Percentiles rank a stretch among this genome's conserved stretches.
Evolutionary conservation across 2,113 vertebrate species (phyloP).

Genomic region (Chaetodon auriga): DNA sequence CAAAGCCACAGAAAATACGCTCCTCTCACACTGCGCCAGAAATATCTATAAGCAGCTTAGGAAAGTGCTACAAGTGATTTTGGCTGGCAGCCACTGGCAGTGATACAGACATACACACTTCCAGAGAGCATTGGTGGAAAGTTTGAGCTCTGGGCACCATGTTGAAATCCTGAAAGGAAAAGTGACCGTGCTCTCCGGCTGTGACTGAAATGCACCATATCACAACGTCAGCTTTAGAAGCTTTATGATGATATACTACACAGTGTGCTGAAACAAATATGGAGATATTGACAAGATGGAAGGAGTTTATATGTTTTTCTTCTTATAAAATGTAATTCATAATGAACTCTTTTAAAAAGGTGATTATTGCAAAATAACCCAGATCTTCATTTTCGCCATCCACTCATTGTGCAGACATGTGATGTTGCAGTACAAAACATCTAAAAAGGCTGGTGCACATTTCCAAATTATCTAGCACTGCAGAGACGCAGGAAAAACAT

Average conservation of each 20-base stretch:
- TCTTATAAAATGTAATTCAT: too few relatives aligned
- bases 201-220: background rate
- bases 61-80: conserved; percentile 49
- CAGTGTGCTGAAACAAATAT: background rate
- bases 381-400: background rate
- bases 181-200: background rate
- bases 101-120: conserved; percentile 34
- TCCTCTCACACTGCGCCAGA: conserved; percentile 40
- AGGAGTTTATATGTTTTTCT: background rate
- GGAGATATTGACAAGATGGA: background rate
- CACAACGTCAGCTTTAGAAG: background rate
- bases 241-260: background rate
- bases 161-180: conserved; percentile 14
- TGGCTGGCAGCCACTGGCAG: conserved; percentile 53
- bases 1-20: conserved; percentile 21
- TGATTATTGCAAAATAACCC: background rate
- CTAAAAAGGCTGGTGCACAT: background rate
- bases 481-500: background rate
- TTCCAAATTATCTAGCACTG: background rate
- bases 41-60: conserved; percentile 57
- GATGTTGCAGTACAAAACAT: background rate
- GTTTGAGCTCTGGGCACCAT: conserved; percentile 13
- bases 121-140: conserved; percentile 34
- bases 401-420: background rate
- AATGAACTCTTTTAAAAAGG: background rate